A percentile compares a stretch with the other conserved stretches of the same genome.
These are phyloP conservation scores for Paedocypris sp. DNA, from an alignment of 2,113 vertebrate species.

Conservation along the genomic window DNA sequence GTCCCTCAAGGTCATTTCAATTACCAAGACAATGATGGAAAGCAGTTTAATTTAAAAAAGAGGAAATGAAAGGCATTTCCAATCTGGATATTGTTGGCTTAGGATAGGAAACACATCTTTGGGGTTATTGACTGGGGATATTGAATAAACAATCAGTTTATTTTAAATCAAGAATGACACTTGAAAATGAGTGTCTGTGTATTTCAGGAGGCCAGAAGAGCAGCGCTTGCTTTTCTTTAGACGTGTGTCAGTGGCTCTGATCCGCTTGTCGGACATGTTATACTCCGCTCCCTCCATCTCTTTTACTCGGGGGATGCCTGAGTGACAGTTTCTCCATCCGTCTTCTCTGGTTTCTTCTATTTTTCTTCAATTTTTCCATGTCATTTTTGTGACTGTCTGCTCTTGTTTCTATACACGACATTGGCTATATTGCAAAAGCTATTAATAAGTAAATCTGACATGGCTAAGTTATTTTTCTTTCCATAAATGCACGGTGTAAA, in stretches of 20 bases:
- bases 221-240: slow-evolving; percentile 35
- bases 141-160: neutral
- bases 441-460: no score
- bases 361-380: slow-evolving; percentile 35
- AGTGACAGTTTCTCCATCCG: slow-evolving; percentile 38
- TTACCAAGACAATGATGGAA: no score
- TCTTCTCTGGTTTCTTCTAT: neutral
- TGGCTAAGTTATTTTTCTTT: no score
- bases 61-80: neutral
- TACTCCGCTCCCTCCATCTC: slow-evolving; percentile 37
- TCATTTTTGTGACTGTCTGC: no score
- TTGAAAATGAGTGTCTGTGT: neutral
- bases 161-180: neutral
- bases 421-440: no score
- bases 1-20: no score
- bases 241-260: slow-evolving; percentile 56
- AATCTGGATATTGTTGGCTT: neutral
- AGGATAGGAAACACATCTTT: no score
- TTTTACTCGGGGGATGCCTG: slow-evolving; percentile 23
- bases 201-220: slow-evolving; percentile 43
- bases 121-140: neutral
- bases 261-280: slow-evolving; percentile 61
- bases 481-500: no score
- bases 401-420: no score
- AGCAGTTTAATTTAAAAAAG: neutral